Evolutionary conservation across 2,888 invertebrate genomes (phyloP), one percentile per base, ranked within the genome.

Genomic region (Cynaeus angustus): DNA sequence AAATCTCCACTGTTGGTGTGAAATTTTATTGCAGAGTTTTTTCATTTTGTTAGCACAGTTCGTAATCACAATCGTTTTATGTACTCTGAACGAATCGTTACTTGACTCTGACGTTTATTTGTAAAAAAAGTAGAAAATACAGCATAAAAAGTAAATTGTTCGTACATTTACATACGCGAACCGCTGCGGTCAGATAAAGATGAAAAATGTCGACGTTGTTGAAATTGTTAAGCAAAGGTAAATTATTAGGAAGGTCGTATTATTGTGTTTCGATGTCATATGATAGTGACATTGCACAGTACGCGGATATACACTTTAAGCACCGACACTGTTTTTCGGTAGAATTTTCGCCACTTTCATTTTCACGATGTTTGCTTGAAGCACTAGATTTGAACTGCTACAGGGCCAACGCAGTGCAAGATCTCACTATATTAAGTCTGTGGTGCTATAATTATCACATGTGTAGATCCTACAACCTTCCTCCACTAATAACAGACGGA

Each of bases 1-100:
- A 8, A 84, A 79, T 14, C 85, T 78, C 85, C 85, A 85, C 72
- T 85, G 83, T 68, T 83, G 83, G 62, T 84, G 83, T n/a, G 79
- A 76, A 55, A 85, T 79, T 79, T 83, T 84, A 48, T 81, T 81
- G 71, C 82, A 84, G 73, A 85, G 82, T 75, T 85, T 85, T 78
- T 85, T 85, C 85, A 85, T 85, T 69, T 74, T 41, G 12, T 21
- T 46, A 50, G 53, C 21, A 45, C 41, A 50, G 13, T 12, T 43
- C 30, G 14, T 59, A 21, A 46, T 50, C 38, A 43, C 68, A 55
- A 4, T 16, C 61, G 28, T 16, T 16, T 61, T n/a, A 38, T 65
- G 62, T 65, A 59, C 61, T 68, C 55, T 69, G 61, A 65, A 69
- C 56, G 72, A 37, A 12, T 37, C n/a, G 72, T 69, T 74, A 69